Conservation (phyloP, 2,797 vertebrate genomes). For the Champsocephalus gunnari region DNA sequence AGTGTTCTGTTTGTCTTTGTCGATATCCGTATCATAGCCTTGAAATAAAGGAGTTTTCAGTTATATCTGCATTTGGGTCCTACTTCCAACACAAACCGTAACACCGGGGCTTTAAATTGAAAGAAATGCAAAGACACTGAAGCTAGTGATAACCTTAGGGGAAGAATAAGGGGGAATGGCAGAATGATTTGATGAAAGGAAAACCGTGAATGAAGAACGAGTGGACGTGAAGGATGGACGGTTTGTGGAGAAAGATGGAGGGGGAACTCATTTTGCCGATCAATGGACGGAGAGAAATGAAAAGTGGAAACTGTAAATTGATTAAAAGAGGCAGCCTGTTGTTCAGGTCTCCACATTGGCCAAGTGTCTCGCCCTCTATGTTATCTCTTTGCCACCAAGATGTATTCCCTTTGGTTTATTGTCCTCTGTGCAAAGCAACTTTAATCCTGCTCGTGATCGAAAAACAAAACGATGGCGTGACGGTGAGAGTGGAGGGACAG, state of each 20-base stretch:
- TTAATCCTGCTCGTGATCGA: background rate
- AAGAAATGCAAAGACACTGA: conserved; percentile 26
- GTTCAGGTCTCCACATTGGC: background rate
- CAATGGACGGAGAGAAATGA: background rate
- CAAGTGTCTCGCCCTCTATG: background rate
- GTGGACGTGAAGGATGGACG: background rate
- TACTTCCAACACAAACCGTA: no score
- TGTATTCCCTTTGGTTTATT: conserved; percentile 3
- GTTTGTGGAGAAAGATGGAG: background rate
- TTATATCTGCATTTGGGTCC: no score
- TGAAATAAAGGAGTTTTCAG: no score
- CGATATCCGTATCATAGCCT: no score
- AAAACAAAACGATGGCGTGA: conserved; percentile 17
- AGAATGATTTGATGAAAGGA: conserved; percentile 25
- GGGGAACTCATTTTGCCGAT: conserved; percentile 6
- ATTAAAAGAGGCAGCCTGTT: background rate
- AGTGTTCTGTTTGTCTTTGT: no score
- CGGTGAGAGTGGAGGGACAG: conserved; percentile 10
- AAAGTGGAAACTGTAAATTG: conserved; percentile 2
- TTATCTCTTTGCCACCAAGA: conserved; percentile 5
- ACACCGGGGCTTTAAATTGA: conserved; percentile 22
- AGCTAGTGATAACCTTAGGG: conserved; percentile 2
- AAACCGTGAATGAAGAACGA: background rate
- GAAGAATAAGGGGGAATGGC: background rate
- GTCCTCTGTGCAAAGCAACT: conserved; percentile 25